phyloP scores from a whole-genome alignment of 2,113 vertebrate genomes.

The Varanus salvator region DNA sequence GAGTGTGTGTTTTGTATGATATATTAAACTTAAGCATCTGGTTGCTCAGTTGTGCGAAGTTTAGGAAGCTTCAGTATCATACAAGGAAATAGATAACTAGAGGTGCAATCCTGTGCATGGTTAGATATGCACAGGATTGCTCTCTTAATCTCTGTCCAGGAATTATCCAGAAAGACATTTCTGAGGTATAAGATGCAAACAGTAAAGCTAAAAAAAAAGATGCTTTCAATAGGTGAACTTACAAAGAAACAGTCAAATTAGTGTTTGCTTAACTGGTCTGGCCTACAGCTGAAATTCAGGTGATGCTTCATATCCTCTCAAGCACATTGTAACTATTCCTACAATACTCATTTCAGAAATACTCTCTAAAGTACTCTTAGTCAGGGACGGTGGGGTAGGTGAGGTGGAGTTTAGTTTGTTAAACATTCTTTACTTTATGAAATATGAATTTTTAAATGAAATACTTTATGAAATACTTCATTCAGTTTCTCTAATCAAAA shows the following conservation, averaged over 20 bases:
- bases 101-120: too few relatives aligned
- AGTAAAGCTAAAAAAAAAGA: neutral
- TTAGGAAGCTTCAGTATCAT: neutral
- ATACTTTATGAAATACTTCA: neutral
- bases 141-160: neutral
- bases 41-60: too few relatives aligned
- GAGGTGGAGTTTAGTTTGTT: conserved; percentile 20
- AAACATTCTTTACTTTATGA: neutral
- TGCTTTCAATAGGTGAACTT: neutral
- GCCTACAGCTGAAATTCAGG: neutral
- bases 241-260: neutral
- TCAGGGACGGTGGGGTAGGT: neutral
- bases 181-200: neutral
- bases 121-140: neutral
- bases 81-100: neutral
- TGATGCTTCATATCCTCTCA: neutral
- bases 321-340: neutral
- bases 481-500: neutral
- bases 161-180: neutral
- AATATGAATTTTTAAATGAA: neutral
- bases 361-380: neutral
- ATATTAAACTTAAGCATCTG: neutral
- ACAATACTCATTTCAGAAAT: neutral
- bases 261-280: neutral
- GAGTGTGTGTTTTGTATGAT: neutral